Evolutionary conservation across 1,140 invertebrate genomes (phyloP).

Genomic region (Rhagoletis pomonella): DNA sequence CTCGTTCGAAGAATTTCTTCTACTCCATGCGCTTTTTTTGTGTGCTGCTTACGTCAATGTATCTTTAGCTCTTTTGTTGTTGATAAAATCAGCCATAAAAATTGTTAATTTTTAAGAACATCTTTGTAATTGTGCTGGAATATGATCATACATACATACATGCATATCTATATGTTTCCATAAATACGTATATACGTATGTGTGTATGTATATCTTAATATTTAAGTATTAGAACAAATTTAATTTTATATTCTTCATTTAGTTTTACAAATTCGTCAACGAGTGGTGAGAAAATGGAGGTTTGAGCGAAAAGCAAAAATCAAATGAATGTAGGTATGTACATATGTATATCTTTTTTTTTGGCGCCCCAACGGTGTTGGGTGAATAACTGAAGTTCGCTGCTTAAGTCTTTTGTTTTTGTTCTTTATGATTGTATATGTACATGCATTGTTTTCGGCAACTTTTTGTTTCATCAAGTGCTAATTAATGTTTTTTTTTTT

Average conservation of each 20-base stretch:
- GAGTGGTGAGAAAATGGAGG: not conserved
- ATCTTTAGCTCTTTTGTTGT: constrained; percentile 9
- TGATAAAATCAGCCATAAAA: constrained; percentile 26
- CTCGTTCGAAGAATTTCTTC: constrained; percentile 5
- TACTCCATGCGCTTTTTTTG: not conserved
- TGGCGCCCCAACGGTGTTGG: not conserved
- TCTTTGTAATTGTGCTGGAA: not conserved
- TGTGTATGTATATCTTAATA: no score
- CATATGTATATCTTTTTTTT: no score
- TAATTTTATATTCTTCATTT: no score
- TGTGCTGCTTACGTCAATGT: not conserved
- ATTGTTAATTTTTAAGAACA: not conserved
- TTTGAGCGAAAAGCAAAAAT: not conserved
- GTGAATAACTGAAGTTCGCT: constrained; percentile 12
- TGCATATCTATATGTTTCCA: no score
- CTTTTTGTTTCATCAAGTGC: not conserved
- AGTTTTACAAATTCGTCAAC: not conserved
- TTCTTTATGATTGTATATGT: not conserved
- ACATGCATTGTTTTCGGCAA: not conserved
- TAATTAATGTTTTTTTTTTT: no score
- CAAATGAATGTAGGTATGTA: not conserved
- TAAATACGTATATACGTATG: no score
- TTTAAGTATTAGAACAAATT: no score
- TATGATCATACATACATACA: no score
- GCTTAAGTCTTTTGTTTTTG: constrained; percentile 10